Evolutionary conservation across 1,140 invertebrate species (phyloP), one percentile per base, ranked within the genome.

Genomic region (Littorina saxatilis): DNA sequence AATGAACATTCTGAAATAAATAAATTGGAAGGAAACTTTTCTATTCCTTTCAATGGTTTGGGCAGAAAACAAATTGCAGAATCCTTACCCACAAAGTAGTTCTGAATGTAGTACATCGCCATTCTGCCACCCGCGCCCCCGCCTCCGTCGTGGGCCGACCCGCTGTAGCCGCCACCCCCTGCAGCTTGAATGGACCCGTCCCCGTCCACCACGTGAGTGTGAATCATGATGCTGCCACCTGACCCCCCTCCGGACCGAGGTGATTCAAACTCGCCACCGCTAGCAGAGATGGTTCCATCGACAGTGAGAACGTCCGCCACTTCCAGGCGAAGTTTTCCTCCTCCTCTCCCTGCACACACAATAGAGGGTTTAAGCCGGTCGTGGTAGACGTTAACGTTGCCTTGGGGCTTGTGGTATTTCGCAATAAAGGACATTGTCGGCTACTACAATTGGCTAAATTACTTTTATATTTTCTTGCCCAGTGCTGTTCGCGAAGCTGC

Each of bases 61-160:
- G n/a, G n/a, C n/a, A 20, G 32, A 20, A 32, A 4, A 68, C 32
- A 17, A 35, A 29, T 1, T 2, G 27, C n/a, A 66, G 1, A 37
- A 82, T n/a, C n/a, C 87, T 83, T 82, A 88, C 89, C 89, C 35
- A 88, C 87, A 85, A 85, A 90, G 84, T 85, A 86, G 79, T 90
- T 87, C 75, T 88, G 83, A 23, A 84, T 79, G 78, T 88, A 89
- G 74, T 90, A 90, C 35, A 89, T 40, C 29, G 88, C 86, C 4
- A 89, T 43, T 63, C 89, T 80, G 35, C 89, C 89, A 7, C 88
- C 89, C 17, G 85, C 87, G 29, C 88, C 88, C 50, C 88, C 88
- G 17, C 89, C 89, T 50, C 86, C 87, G 52, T 87, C 79, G 11
- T 79, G 17, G 35, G 52, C 77, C 82, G 68, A 37, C 72, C n/a